Evolutionary conservation across 2,888 invertebrate species (phyloP), one percentile per base, ranked within the genome.

Genomic region (Frankliniella intonsa): DNA sequence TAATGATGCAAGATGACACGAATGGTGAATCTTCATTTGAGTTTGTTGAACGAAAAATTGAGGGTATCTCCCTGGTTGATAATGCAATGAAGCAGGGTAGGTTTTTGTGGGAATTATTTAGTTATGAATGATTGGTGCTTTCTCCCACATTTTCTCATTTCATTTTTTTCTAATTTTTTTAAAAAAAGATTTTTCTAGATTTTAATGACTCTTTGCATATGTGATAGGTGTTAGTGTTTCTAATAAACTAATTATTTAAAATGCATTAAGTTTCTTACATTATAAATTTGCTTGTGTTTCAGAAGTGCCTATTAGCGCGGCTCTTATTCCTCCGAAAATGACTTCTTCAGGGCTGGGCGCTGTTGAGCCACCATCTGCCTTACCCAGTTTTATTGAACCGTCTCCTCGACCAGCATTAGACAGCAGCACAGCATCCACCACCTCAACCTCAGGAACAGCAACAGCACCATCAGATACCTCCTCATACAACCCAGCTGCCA

Each of bases 321-420:
- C 88, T 27, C 84, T 89, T 38, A 84, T 88, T 81, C 87, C 91
- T 65, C 88, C 89, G 17, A 88, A 90, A 79, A 87, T 88, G 22
- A 85, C 86, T n/a, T 87, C 88, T 8, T 86, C 87, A 2, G 85
- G 86, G 11, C 87, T 88, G 10, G 86, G 90, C 22, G 91, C 91
- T 85, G 90, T 93, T n/a, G 90, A 92, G 80, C 93, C 93, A 9
- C 93, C 93, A 0, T 89, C 91, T 50, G 91, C 92, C 85, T 88
- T 93, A 79, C 93, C 93, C 0, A 93, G 91, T 87, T 93, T 93
- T 84, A 87, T 90, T 83, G 88, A 92, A 19, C 90, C 90, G 83
- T 88, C 90, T 50, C n/a, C 84, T 62, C 80, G 83, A 80, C 27
- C 83, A 62, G 80, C 83, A 14, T 69, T 81, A 12, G 38, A 82